phyloP scores from a whole-genome alignment of 2,888 invertebrate genomes.

The Hirtodrosophila duncani region DNA sequence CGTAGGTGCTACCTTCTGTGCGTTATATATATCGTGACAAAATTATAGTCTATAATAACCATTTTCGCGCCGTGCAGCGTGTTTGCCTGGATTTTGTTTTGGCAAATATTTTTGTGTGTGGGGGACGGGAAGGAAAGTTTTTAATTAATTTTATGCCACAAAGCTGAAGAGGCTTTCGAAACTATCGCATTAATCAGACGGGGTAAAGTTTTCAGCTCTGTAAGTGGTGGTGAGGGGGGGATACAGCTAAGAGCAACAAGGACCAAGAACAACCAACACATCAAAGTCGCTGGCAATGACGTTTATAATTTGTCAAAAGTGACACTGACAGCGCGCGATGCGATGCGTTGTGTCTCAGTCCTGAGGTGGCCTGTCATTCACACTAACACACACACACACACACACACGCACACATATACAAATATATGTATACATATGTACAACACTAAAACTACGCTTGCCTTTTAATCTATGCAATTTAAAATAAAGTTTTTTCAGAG shows the following conservation, averaged over 20 bases:
- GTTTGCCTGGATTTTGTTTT: too few species aligned
- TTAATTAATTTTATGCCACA: constrained; percentile 59
- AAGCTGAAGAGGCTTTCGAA: constrained; percentile 48
- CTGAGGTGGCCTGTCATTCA: constrained; percentile 50
- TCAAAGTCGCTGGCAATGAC: constrained; percentile 72
- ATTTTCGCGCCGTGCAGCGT: too few species aligned
- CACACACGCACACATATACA: background rate
- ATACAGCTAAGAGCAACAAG: constrained; percentile 13
- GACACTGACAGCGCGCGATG: constrained; percentile 64
- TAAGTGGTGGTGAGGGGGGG: constrained; percentile 8
- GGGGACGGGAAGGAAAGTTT: constrained; percentile 13
- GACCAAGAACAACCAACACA: constrained; percentile 38
- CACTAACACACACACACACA: constrained; percentile 11
- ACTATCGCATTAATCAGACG: constrained; percentile 70
- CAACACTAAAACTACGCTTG: constrained; percentile 49
- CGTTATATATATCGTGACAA: too few species aligned
- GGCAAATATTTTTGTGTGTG: background rate
- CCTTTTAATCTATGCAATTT: constrained; percentile 66
- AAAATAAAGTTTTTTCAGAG: constrained; percentile 58
- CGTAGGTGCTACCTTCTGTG: too few species aligned
- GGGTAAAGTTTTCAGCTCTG: constrained; percentile 43
- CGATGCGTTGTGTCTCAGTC: constrained; percentile 32
- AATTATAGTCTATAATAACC: too few species aligned
- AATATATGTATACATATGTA: too few species aligned
- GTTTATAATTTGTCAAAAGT: constrained; percentile 75